Base-by-base conservation (phyloP, 2,797 vertebrate genomes). In the Xenopus petersii region DNA sequence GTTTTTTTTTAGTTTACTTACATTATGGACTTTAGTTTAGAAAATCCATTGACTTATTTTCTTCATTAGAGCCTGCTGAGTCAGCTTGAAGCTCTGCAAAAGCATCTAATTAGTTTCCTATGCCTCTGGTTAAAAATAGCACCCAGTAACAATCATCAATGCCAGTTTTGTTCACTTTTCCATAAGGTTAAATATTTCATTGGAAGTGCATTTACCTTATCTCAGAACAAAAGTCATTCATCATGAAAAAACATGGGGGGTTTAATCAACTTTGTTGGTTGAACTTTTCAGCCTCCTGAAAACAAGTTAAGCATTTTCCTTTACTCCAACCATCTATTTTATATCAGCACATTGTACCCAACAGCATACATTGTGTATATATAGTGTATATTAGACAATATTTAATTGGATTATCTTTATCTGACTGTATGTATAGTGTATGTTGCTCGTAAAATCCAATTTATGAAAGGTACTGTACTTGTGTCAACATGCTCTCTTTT, bases 131-230 rank as follows among this genome's bases (percentile, higher is more conserved):
- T 84, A 83, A 84, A 89, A 86, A 83, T 81, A 82, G 36, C 70
- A 80, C 73, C 73, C 64, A 83, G 66, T 81, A 86, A 73, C 71
- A 84, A 80, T 81, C 79, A 76, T 82, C 84, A 83, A 82, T 69
- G 71, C 72, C 79, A 77, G 67, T 55, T 75, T 80, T 80, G 64
- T 70, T 89, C 86, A 80, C 81, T 86, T 75, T 84, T 82, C 80
- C 75, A 81, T 21, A 73, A 86, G 82, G 86, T 77, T 82, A 86
- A 89, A 84, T 81, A 88, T 87, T 87, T 86, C 70, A 76, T 16
- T 86, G 81, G 73, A 86, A 84, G 64, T 77, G 4, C 10, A 47
- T 82, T 81, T 86, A 77, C 64, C 76, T 85, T 85, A 83, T 82
- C 17, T 30, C 24, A 79, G 48, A 80, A 56, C 74, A 60, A 2